Conservation (phyloP, 2,797 vertebrate species). For the Thunnus albacares region DNA sequence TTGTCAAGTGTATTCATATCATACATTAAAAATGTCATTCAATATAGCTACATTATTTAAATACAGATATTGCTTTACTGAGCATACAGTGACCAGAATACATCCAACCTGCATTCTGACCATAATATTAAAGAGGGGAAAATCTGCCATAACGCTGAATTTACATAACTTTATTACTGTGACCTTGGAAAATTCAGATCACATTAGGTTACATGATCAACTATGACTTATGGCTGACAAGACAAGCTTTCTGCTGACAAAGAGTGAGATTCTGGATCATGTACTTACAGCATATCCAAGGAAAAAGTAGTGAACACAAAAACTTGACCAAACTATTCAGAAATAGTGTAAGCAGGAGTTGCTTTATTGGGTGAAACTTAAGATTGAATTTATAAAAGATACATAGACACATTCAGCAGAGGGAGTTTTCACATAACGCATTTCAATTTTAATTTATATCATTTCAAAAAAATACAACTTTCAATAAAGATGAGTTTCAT, state of each 20-base stretch:
- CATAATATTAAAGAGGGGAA: constrained; percentile 42
- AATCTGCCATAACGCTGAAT: constrained; percentile 54
- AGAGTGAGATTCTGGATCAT: not conserved
- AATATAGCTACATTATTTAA: constrained; percentile 70
- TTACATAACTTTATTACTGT: constrained; percentile 48
- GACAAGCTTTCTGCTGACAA: not conserved
- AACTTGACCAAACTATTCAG: too few species aligned
- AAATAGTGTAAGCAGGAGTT: not conserved
- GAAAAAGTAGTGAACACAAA: not conserved
- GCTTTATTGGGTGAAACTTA: not conserved
- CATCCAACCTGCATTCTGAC: constrained; percentile 51
- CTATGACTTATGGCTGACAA: not conserved
- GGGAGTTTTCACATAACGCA: not conserved
- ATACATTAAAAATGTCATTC: constrained; percentile 74
- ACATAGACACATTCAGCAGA: not conserved
- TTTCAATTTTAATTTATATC: constrained; percentile 8
- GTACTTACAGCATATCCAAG: not conserved
- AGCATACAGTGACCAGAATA: constrained; percentile 32
- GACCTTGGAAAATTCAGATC: constrained; percentile 55
- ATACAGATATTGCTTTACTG: constrained; percentile 54
- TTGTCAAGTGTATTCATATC: constrained; percentile 71
- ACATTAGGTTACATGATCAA: not conserved
- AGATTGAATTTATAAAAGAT: not conserved
- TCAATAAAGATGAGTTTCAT: constrained; percentile 13
- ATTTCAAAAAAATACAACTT: constrained; percentile 22